Percentiles rank a stretch among this genome's conserved stretches.
These are phyloP conservation scores for Spicauda simplicius DNA, from an alignment of 2,888 invertebrate species.

Conservation along the genomic window DNA sequence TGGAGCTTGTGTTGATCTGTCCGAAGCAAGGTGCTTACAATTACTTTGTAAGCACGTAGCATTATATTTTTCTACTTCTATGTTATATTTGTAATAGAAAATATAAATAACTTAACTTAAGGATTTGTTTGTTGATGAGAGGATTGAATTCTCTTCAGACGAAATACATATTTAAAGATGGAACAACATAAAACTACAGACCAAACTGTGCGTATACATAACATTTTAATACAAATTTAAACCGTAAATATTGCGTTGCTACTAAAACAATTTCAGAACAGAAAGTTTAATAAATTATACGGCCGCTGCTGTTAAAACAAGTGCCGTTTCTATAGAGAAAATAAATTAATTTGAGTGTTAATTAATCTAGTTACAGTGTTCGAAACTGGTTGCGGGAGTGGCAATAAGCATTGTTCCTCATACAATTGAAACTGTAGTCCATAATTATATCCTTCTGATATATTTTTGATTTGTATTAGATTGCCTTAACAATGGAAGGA, in stretches of 20 bases:
- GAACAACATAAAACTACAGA: too few species aligned
- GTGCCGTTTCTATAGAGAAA: background rate
- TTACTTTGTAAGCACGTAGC: too few species aligned
- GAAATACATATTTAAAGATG: too few species aligned
- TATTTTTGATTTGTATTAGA: background rate
- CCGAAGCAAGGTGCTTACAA: too few species aligned
- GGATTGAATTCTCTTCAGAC: too few species aligned
- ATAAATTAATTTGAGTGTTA: background rate
- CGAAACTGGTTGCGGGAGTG: background rate
- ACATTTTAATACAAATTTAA: too few species aligned
- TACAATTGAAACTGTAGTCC: background rate
- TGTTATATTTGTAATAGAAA: too few species aligned
- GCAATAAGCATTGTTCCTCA: background rate
- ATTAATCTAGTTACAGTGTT: background rate
- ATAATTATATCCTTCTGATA: background rate
- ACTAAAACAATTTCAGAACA: background rate
- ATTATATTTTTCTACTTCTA: too few species aligned
- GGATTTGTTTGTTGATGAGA: too few species aligned
- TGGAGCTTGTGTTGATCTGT: too few species aligned
- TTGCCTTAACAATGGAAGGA: background rate
- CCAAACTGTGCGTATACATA: background rate
- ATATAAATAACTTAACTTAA: too few species aligned
- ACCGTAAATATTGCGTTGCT: background rate
- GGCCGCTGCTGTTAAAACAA: background rate
- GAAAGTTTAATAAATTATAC: background rate